Percentiles rank a stretch among this genome's conserved stretches.
These are phyloP conservation scores for Zhuqinia jingwanae DNA, from an alignment of 2,888 invertebrate genomes.

Conservation along the genomic window DNA sequence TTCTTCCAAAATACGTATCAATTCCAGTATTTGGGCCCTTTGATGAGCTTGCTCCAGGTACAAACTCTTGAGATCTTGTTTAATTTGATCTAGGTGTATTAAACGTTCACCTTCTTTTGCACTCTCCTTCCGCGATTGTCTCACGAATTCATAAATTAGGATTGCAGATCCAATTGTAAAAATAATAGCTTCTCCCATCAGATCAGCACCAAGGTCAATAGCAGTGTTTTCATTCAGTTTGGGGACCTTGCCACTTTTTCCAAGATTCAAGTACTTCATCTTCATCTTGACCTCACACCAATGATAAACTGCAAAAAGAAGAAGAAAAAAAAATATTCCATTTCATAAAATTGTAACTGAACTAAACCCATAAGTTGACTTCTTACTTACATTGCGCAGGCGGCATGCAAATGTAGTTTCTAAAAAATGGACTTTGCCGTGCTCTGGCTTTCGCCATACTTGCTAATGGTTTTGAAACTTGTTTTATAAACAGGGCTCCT, in stretches of 20 bases:
- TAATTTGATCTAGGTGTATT: conserved; percentile 86
- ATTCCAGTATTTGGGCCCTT: conserved; percentile 89
- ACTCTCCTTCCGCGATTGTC: conserved; percentile 88
- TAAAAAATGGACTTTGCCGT: conserved; percentile 92
- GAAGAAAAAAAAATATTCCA: too few relatives aligned
- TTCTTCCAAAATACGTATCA: conserved; percentile 84
- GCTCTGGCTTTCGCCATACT: conserved; percentile 91
- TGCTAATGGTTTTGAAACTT: conserved; percentile 95
- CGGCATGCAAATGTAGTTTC: conserved; percentile 96
- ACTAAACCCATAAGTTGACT: too few relatives aligned
- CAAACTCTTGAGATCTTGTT: conserved; percentile 86
- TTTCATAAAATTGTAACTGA: too few relatives aligned
- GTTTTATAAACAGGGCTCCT: conserved; percentile 85
- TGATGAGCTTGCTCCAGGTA: conserved; percentile 89
- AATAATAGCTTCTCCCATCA: conserved; percentile 94
- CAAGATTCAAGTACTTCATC: conserved; percentile 96
- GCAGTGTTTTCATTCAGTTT: conserved; percentile 95
- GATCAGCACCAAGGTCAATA: conserved; percentile 95
- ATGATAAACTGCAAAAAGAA: conserved; percentile 87
- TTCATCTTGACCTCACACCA: conserved; percentile 96
- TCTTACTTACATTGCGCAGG: conserved; percentile 92
- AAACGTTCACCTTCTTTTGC: conserved; percentile 88
- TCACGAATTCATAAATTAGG: conserved; percentile 89
- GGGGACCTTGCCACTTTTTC: conserved; percentile 91
- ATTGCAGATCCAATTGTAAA: conserved; percentile 91